Conservation (phyloP, 2,797 vertebrate species). For the Geotria australis region DNA sequence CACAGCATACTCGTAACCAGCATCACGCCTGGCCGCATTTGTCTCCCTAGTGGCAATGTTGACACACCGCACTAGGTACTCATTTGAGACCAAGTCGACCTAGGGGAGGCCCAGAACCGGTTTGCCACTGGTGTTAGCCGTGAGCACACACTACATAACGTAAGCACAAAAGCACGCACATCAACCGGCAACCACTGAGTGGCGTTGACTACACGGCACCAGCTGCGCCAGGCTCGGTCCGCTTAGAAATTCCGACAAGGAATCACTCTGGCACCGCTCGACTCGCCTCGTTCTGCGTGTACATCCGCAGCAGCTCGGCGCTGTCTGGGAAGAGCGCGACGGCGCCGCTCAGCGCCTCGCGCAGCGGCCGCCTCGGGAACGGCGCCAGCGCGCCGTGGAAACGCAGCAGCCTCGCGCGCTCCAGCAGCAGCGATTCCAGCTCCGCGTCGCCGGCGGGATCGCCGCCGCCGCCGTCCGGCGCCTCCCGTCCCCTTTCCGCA, state of each 20-base stretch:
- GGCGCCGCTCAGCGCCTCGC: constrained; percentile 23
- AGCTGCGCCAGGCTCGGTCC: too few relatives aligned
- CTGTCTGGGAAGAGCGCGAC: constrained; percentile 26
- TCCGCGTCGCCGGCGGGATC: constrained; percentile 7
- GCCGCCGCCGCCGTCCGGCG: constrained; percentile 1
- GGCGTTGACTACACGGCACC: too few relatives aligned
- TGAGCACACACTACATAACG: too few relatives aligned
- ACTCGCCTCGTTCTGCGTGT: constrained; percentile 39
- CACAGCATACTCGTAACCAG: too few relatives aligned
- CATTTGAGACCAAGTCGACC: too few relatives aligned
- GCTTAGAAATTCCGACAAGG: background rate
- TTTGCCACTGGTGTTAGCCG: too few relatives aligned
- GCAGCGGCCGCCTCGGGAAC: constrained; percentile 36
- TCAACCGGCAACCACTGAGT: too few relatives aligned
- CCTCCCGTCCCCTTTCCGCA: constrained; percentile 1
- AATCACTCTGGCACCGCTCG: constrained; percentile 21
- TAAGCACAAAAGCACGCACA: too few relatives aligned
- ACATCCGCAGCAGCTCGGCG: constrained; percentile 35
- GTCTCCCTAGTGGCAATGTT: too few relatives aligned
- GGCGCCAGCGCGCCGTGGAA: constrained; percentile 25
- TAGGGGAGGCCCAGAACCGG: too few relatives aligned
- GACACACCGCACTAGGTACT: too few relatives aligned
- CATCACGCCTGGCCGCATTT: too few relatives aligned
- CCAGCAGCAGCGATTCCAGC: constrained; percentile 24
- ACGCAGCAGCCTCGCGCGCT: constrained; percentile 28